phyloP scores from a whole-genome alignment of 2,888 invertebrate species.

The Aromia moschata region DNA sequence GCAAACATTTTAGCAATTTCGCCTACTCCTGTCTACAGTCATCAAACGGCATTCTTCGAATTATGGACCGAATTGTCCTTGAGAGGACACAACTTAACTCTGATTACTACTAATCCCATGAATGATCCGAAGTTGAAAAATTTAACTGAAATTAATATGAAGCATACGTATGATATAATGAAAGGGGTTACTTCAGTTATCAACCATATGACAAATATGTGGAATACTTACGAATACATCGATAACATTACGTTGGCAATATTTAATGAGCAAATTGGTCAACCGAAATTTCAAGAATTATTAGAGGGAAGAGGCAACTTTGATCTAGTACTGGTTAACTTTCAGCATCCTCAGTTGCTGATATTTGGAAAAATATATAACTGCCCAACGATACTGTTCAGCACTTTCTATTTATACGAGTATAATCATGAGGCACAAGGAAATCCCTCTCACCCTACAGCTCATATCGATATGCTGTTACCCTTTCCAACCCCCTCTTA shows the following conservation, averaged over 20 bases:
- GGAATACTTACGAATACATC: background rate
- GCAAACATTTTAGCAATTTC: background rate
- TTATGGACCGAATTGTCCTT: slow-evolving; percentile 46
- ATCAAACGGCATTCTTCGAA: slow-evolving; percentile 36
- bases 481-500: slow-evolving; percentile 49
- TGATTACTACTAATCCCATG: slow-evolving; percentile 42
- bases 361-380: slow-evolving; percentile 40
- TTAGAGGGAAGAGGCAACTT: slow-evolving; percentile 30
- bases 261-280: background rate
- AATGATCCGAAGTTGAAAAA: background rate
- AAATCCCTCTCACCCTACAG: slow-evolving; percentile 31
- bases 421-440: background rate
- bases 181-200: background rate
- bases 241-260: background rate
- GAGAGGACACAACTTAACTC: slow-evolving; percentile 45
- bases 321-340: slow-evolving; percentile 44
- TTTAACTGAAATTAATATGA: background rate
- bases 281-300: background rate
- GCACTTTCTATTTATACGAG: slow-evolving; percentile 28
- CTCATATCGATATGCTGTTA: slow-evolving; percentile 40
- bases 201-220: background rate
- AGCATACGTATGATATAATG: background rate
- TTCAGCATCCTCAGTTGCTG: slow-evolving; percentile 30
- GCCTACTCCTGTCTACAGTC: slow-evolving; percentile 38
- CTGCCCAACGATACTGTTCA: slow-evolving; percentile 38